Conservation (phyloP, 1,140 invertebrate species). For the Rhysida immarginata region DNA sequence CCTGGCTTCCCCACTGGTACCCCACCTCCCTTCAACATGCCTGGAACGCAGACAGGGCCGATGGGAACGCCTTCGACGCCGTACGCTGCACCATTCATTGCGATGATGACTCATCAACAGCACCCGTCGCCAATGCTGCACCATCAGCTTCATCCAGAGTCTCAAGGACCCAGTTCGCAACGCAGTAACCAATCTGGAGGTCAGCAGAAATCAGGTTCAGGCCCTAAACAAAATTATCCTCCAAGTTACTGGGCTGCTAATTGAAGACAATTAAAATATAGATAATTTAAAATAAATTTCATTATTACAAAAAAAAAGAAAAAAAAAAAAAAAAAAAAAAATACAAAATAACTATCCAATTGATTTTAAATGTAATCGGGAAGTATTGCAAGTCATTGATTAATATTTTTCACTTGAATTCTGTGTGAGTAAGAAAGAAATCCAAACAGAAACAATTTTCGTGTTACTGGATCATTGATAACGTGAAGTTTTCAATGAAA, state of each 20-base stretch:
- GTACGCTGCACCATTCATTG: conserved; percentile 47
- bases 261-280: conserved; percentile 8
- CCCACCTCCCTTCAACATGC: conserved; percentile 59
- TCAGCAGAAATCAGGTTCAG: conserved; percentile 40
- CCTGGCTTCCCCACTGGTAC: conserved; percentile 67
- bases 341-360: too few relatives aligned
- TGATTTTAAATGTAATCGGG: too few relatives aligned
- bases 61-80: conserved; percentile 41
- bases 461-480: too few relatives aligned
- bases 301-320: too few relatives aligned
- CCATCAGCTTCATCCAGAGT: conserved; percentile 58
- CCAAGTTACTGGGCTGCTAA: conserved; percentile 24
- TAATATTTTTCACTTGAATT: too few relatives aligned
- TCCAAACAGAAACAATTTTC: too few relatives aligned
- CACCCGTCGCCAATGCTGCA: conserved; percentile 44
- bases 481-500: too few relatives aligned
- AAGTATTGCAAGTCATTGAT: too few relatives aligned
- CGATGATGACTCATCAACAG: conserved; percentile 46
- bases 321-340: too few relatives aligned
- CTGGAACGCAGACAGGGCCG: conserved; percentile 52
- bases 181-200: conserved; percentile 48
- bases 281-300: too few relatives aligned
- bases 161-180: conserved; percentile 44
- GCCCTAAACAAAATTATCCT: conserved; percentile 40
- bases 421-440: too few relatives aligned